Evolutionary conservation across 2,113 vertebrate species (phyloP), one percentile per base, ranked within the genome.

Genomic region (Urocynchramus pylzowi): DNA sequence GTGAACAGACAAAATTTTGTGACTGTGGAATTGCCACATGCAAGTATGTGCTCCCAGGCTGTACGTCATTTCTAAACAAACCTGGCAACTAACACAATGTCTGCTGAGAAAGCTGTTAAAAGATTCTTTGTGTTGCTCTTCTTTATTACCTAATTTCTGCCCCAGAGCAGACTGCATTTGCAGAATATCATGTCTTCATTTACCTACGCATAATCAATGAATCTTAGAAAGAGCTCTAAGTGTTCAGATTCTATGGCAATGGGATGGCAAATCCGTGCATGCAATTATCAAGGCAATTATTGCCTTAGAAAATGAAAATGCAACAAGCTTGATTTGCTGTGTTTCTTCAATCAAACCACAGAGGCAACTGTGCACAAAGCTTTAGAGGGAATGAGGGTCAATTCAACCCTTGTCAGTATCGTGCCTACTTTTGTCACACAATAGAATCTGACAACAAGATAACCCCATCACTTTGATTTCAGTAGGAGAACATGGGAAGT

Each of bases 401-500:
- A 45, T 60, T 64, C 56, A 90, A 14, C 21, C 1, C 35, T 84
- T 83, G 57, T 94, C 78, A 80, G 69, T 90, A 91, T 33, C 26
- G 31, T 84, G 54, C 56, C 70, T 81, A 27, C 60, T 64, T 93
- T 87, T 93, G 79, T 90, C 89, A 94, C 73, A 89, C 9, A 92
- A 56, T 53, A 88, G 26, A 21, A 47, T 63, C 69, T 71, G 63
- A 92, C 78, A 95, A 50, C 50, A n/a, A 35, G 50, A 89, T 96
- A 95, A 91, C 75, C 24, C 20, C 24, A 44, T 70, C 41, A 61
- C 88, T 96, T 97, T 97, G 87, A 97, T 95, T 95, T 83, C 78
- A 74, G 77, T 81, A 71, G 26, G 45, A 69, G 69, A 87, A 69
- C 71, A 86, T 35, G 41, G 53, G 67, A 80, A 94, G 65, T 61